These are phyloP conservation scores for Salmo trutta DNA, from an alignment of 2,797 vertebrate genomes.

Conservation along the genomic window DNA sequence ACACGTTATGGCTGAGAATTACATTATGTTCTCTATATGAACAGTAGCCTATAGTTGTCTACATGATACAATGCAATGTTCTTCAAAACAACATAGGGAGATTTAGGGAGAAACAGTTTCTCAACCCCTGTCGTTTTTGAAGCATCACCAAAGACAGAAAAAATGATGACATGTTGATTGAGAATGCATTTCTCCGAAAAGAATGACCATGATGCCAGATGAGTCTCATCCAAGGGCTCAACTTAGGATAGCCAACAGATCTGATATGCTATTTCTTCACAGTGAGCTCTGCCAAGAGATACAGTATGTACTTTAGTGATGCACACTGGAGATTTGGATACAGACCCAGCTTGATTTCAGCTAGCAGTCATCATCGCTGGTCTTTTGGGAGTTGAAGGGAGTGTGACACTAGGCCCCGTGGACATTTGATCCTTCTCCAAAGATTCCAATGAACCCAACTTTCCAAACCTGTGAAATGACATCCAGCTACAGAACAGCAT, in stretches of 20 bases:
- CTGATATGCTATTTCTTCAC: background rate
- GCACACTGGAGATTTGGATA: background rate
- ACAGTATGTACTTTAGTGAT: background rate
- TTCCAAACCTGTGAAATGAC: background rate
- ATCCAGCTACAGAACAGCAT: background rate
- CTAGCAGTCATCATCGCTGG: background rate
- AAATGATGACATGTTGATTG: background rate
- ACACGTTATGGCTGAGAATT: constrained; percentile 10
- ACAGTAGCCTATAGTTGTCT: background rate
- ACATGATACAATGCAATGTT: background rate
- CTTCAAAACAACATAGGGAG: background rate
- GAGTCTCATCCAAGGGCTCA: background rate
- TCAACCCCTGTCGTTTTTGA: background rate
- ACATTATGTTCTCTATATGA: background rate
- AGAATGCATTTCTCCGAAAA: background rate
- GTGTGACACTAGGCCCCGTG: background rate
- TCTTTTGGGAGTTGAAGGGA: background rate
- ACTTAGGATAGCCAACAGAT: background rate
- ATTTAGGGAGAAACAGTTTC: background rate
- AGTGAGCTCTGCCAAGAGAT: background rate
- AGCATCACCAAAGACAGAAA: background rate
- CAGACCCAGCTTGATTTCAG: background rate
- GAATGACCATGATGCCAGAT: background rate
- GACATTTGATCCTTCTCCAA: background rate
- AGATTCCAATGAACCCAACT: background rate